Evolutionary conservation across 2,797 vertebrate genomes (phyloP), one percentile per base, ranked within the genome.

Genomic region (Pterois miles): DNA sequence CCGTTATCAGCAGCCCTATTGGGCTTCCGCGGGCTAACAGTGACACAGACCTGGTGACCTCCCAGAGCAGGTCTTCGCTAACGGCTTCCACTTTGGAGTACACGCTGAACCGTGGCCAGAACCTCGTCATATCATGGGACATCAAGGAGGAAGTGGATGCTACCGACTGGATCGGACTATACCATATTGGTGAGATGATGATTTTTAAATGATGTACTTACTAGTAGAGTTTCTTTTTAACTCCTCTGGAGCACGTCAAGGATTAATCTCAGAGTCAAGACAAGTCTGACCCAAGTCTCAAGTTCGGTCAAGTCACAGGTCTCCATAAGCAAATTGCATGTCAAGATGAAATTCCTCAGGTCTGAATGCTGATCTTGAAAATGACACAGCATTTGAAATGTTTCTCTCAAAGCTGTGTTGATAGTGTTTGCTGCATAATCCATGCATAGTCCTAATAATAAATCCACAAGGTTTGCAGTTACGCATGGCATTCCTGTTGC

Each of bases 81-180:
- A 99, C 98, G 0, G 98, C 98, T 2, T 99, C 97, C 84, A 97
- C 97, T 68, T 96, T 98, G 0, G 98, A 99, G 74, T 97, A 97
- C 82, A 97, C 97, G 0, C 85, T 99, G 84, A 96, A 96, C 58
- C 96, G 97, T 0, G 96, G 97, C 46, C 97, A 98, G 94, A 97
- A 98, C 86, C 96, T 99, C 57, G 96, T 99, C 31, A 99, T 99
- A 90, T 97, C 97, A 84, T 99, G 98, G 98, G 98, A 99, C 91
- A 99, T 99, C 90, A 99, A 99, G 86, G 98, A 99, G 93, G 98
- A 99, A 85, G 98, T 99, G 85, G 98, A 99, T 40, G 97, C 98
- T 1, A 99, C 98, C 0, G 98, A 99, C 87, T 99, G 98, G 98
- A 99, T 99, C 43, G 98, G 98, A 36, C 96, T 99, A 31, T 99